Evolutionary conservation across 1,140 invertebrate species (phyloP).

Genomic region (Sinella curviseta): DNA sequence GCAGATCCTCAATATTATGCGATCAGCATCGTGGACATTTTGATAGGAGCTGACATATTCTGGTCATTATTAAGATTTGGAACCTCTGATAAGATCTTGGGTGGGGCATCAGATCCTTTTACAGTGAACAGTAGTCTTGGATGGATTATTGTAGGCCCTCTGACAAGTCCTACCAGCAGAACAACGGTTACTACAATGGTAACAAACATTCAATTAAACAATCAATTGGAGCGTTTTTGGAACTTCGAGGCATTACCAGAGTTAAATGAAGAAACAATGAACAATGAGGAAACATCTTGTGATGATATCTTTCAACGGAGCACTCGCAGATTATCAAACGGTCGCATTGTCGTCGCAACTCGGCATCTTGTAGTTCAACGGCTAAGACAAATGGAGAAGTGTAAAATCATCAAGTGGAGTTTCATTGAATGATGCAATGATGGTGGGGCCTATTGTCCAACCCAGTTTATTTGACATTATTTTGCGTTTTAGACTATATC

Average conservation of each 20-base stretch:
- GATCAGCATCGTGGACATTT: not conserved
- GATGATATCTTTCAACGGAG: not conserved
- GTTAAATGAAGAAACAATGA: not conserved
- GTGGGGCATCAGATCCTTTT: not conserved
- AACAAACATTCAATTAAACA: not conserved
- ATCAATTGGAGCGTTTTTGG: not conserved
- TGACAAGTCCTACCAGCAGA: not conserved
- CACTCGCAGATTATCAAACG: not conserved
- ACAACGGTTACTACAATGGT: not conserved
- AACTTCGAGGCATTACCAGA: not conserved
- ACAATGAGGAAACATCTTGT: not conserved
- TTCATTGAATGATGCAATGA: slow-evolving; percentile 50
- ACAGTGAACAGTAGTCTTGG: not conserved
- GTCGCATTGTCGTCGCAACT: slow-evolving; percentile 48
- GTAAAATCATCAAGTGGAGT: slow-evolving; percentile 29
- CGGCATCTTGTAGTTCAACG: slow-evolving; percentile 43
- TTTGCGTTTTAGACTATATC: slow-evolving; percentile 54
- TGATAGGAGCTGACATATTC: not conserved
- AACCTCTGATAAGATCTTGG: not conserved
- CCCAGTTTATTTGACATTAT: slow-evolving; percentile 54
- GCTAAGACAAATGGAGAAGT: slow-evolving; percentile 47
- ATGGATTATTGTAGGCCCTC: not conserved
- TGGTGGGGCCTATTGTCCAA: slow-evolving; percentile 54
- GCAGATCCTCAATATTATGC: not conserved
- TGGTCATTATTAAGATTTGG: not conserved